Evolutionary conservation across 2,888 invertebrate genomes (phyloP), one percentile per base, ranked within the genome.

Genomic region (Seira musarum): DNA sequence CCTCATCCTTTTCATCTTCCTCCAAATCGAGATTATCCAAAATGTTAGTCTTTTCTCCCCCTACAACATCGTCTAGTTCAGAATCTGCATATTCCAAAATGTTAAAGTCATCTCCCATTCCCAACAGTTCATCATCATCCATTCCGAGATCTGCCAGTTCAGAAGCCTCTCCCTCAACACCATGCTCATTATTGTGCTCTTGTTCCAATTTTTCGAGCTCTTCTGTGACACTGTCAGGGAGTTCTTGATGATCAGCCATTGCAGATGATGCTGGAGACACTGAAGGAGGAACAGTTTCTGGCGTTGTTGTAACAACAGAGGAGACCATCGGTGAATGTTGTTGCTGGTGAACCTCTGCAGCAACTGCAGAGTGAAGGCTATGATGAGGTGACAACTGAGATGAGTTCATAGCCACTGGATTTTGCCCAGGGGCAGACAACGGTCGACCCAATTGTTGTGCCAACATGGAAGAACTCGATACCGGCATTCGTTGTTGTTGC

Each of bases 11-110:
- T 83, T 92, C 92, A 68, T 93, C 93, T 85, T 94, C 94, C 82
- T 95, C 94, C 81, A 95, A 90, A 88, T 96, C 96, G 70, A 96
- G 90, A 79, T 94, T 93, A 88, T 96, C 96, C 73, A 97, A 91
- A 85, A 97, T 94, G 88, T 95, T 96, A 46, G 95, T 95, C 88
- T 94, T 93, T 83, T 93, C 93, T 0, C 94, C 94, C 79, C 93
- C 93, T 82, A 93, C 91, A 86, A 95, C 91, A 81, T 93, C 93
- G 85, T 96, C 96, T 71, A 97, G 90, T 89, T 97, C 97, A 0
- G 97, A 96, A 91, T 98, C 97, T 0, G 96, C 97, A 89, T 97
- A 98, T 89, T 97, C 96, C 83, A 98, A 90, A 87, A 98, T 96
- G 89, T 98, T 97, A 89, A 98, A 98, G 90, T 97, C 97, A 82